Base-by-base conservation (phyloP, 2,888 invertebrate species). In the Acleris cristana region DNA sequence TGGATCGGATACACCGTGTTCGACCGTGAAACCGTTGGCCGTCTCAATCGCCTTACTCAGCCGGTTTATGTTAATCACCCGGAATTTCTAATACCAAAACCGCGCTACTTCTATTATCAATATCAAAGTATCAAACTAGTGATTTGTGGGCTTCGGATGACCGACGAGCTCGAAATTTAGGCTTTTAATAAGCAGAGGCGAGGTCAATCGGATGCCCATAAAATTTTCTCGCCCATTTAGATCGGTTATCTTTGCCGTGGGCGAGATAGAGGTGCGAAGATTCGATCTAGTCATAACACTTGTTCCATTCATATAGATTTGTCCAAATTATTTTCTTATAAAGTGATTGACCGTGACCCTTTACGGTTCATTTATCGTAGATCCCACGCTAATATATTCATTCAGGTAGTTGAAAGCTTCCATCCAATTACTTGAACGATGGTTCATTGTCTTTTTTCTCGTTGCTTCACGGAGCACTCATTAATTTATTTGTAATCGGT, bases 401-500 rank as follows among this genome's bases (percentile, higher is more conserved):
- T 67, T 67, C 62, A 63, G 58, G 60, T 65, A 61, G 65, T 56
- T 60, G 59, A 60, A 60, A 67, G 73, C 74, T 78, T 76, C 76
- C 77, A 76, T 73, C 73, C 76, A 78, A 82, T 83, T 80, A 80
- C 74, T 72, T 72, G 77, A 80, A 81, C 72, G 69, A 78, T 73
- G 72, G 70, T 71, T 75, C 73, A 79, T 81, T 81, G 81, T 81
- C 76, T 76, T 66, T 76, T 82, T 78, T 78, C 69, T 74, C 69
- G 69, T 85, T 82, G 77, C 81, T 82, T 83, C 82, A 84, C 79
- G 79, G 80, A 72, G 69, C 64, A 71, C 76, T 81, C 79, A 87
- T 85, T 86, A 86, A 87, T 86, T 84, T 86, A 83, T 83, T 86
- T 84, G 82, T 84, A 79, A 88, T 90, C 83, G 82, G 87, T 88